Conservation (phyloP, 2,888 invertebrate genomes). For the Gastrophysa polygoni region DNA sequence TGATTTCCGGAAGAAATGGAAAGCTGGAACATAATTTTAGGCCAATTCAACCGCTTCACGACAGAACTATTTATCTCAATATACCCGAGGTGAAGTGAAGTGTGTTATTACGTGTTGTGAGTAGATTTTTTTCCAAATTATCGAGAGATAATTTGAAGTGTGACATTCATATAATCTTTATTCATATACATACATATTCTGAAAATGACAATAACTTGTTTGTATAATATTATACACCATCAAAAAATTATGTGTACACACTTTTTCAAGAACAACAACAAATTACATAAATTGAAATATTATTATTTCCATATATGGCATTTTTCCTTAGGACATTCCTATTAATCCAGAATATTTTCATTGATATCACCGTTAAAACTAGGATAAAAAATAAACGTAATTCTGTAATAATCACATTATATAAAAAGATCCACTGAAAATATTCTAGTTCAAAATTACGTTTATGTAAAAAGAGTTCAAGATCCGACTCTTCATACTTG, state of each 20-base stretch:
- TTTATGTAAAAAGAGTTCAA: too few species aligned
- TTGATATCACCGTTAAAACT: background rate
- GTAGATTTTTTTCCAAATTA: too few species aligned
- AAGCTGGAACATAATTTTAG: conserved; percentile 80
- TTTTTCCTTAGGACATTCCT: too few species aligned
- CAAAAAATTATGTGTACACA: conserved; percentile 28
- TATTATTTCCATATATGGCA: conserved; percentile 15
- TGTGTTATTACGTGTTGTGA: too few species aligned
- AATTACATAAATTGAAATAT: conserved; percentile 24
- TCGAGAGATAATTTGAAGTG: background rate
- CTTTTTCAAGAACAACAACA: conserved; percentile 27
- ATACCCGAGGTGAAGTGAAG: conserved; percentile 27
- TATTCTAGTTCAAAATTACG: too few species aligned
- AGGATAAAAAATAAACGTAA: background rate
- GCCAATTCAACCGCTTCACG: conserved; percentile 79
- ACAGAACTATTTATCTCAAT: conserved; percentile 60
- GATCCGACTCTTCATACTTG: too few species aligned
- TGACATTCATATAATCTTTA: conserved; percentile 26
- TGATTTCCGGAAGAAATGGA: conserved; percentile 69
- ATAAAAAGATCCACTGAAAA: too few species aligned
- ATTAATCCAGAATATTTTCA: background rate
- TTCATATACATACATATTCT: conserved; percentile 29
- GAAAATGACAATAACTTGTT: conserved; percentile 30
- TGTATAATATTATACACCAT: conserved; percentile 33
- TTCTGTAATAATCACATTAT: too few species aligned